These are phyloP conservation scores for Sinosuthora webbiana DNA, from an alignment of 2,113 vertebrate genomes.

Conservation along the genomic window DNA sequence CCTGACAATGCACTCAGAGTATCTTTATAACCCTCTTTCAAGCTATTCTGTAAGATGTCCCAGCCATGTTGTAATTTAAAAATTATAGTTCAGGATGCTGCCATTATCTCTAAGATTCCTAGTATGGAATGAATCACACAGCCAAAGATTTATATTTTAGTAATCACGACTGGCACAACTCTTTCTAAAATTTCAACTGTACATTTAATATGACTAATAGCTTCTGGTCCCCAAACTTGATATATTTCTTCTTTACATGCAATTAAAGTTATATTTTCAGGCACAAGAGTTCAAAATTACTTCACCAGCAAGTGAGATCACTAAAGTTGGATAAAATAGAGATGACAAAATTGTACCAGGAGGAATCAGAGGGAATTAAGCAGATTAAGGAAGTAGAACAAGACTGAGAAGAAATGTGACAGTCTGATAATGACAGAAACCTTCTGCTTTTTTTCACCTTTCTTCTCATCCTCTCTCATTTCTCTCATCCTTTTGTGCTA, in stretches of 20 bases:
- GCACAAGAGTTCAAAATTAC: constrained; percentile 18
- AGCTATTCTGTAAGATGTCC: neutral
- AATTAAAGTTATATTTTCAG: constrained; percentile 19
- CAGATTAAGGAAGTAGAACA: neutral
- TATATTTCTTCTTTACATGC: neutral
- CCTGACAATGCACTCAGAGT: neutral
- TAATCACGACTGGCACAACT: neutral
- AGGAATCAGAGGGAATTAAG: neutral
- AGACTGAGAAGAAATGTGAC: neutral
- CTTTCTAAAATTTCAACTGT: neutral
- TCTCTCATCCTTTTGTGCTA: neutral
- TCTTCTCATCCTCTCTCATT: neutral
- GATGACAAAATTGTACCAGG: neutral
- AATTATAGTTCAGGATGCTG: neutral
- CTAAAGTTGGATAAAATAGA: neutral
- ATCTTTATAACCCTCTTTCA: neutral
- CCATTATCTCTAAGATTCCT: neutral
- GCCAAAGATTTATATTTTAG: neutral
- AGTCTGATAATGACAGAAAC: neutral
- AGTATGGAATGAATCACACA: neutral
- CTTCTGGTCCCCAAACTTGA: constrained; percentile 22
- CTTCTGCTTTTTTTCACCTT: neutral
- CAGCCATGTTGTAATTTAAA: neutral
- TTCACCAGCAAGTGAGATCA: neutral
- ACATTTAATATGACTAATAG: neutral